Evolutionary conservation across 2,888 invertebrate species (phyloP), one percentile per base, ranked within the genome.

Genomic region (Mongoloraphidia duomilia): DNA sequence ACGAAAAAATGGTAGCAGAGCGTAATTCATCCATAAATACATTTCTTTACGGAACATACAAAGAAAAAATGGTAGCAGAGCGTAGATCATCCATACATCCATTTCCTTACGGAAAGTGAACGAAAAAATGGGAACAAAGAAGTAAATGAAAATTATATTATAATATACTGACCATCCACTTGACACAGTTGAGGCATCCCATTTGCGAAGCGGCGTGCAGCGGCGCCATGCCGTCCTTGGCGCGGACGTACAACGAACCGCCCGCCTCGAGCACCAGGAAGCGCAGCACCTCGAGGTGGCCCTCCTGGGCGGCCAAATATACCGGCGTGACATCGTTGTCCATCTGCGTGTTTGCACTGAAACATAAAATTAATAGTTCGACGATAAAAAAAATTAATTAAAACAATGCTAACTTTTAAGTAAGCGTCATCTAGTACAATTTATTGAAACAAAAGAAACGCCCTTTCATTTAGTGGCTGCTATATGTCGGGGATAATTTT

Each of bases 251-350:
- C 49, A 89, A 70, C 34, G 87, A 78, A 0, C 89, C 90, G 5
- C 87, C 86, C 6, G 87, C 87, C 65, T 88, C 84, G 59, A 84
- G 72, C 51, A 90, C 88, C 60, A 91, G 72, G 69, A 86, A 88
- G 66, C 86, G 83, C 49, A 91, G 76, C 42, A 90, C 88, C 43
- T 89, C 88, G 59, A 89, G 71, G 65, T 90, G 88, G 1, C 91
- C 90, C 62, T 88, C 88, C 69, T 91, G 90, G 1, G 90, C 87
- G 10, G 91, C 90, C 61, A 91, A 71, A 68, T 91, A 91, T 36
- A 88, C 87, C 42, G 90, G 87, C 36, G 90, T 90, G 58, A 89
- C 89, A 67, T 90, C 90, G 68, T 89, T 90, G 71, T 89, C 88
- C 87, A 90, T 89, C 67, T 89, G 89, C 58, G 85, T 83, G 71